phyloP scores from a whole-genome alignment of 2,888 invertebrate genomes.

The Leptura quadrifasciata region DNA sequence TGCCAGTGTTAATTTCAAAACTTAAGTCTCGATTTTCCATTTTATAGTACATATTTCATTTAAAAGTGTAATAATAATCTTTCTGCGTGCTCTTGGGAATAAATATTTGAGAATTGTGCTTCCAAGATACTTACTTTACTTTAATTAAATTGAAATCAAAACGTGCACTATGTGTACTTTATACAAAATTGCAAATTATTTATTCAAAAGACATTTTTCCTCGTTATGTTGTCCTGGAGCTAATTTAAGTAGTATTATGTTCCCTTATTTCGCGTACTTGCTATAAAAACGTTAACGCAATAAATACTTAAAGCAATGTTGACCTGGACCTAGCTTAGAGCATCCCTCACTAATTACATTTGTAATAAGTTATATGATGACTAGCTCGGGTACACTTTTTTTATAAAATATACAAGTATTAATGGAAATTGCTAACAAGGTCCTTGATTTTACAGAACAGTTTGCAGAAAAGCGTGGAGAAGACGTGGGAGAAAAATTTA shows the following conservation, averaged over 20 bases:
- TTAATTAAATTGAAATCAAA: slow-evolving; percentile 29
- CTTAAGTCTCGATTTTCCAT: neutral
- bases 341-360: neutral
- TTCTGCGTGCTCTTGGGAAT: neutral
- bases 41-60: neutral
- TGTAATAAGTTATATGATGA: too few relatives aligned
- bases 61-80: neutral
- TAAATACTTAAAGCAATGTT: neutral
- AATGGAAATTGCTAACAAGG: too few relatives aligned
- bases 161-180: slow-evolving; percentile 17
- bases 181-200: slow-evolving; percentile 25
- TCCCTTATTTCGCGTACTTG: neutral
- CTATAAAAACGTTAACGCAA: slow-evolving; percentile 9
- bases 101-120: neutral
- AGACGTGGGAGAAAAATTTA: too few relatives aligned
- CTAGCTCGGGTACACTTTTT: too few relatives aligned
- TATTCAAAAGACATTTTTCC: slow-evolving; percentile 34
- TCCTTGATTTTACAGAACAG: too few relatives aligned
- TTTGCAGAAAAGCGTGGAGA: too few relatives aligned
- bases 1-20: neutral
- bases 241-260: slow-evolving; percentile 7
- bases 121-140: neutral
- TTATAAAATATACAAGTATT: too few relatives aligned
- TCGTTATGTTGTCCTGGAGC: neutral
- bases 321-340: neutral